These are phyloP conservation scores for Lasioglossum vierecki DNA, from an alignment of 2,888 invertebrate genomes.

Conservation along the genomic window DNA sequence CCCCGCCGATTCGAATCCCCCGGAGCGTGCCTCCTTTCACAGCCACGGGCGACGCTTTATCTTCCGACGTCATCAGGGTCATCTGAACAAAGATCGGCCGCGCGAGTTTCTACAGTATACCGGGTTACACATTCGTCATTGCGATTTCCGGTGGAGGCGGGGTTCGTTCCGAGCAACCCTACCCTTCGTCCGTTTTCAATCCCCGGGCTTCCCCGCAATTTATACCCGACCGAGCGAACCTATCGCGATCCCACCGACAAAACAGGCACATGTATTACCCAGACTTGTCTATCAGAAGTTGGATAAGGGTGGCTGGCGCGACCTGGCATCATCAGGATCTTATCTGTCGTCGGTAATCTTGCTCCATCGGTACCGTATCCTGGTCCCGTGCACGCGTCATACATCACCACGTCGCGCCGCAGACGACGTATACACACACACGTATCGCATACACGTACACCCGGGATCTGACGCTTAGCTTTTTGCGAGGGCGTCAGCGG, in stretches of 20 bases:
- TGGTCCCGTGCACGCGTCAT: slow-evolving; percentile 51
- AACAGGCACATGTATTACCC: slow-evolving; percentile 52
- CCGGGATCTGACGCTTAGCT: slow-evolving; percentile 50
- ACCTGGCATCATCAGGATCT: slow-evolving; percentile 69
- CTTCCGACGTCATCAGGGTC: slow-evolving; percentile 3
- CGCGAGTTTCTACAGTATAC: background rate
- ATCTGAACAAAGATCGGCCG: background rate
- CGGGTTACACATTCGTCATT: slow-evolving; percentile 31
- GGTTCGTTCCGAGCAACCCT: background rate
- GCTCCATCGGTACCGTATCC: slow-evolving; percentile 46
- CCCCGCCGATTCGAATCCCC: slow-evolving; percentile 5
- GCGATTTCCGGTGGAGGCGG: background rate
- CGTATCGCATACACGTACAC: background rate
- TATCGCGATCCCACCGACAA: slow-evolving; percentile 37
- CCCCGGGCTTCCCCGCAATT: slow-evolving; percentile 15
- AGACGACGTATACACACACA: slow-evolving; percentile 4
- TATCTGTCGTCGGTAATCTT: slow-evolving; percentile 66
- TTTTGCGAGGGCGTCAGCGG: slow-evolving; percentile 32
- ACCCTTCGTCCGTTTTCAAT: slow-evolving; percentile 28
- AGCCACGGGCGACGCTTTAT: background rate
- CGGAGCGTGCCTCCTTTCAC: background rate
- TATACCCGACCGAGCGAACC: slow-evolving; percentile 26
- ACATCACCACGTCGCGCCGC: slow-evolving; percentile 51
- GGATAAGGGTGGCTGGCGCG: slow-evolving; percentile 49
- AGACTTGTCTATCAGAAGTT: slow-evolving; percentile 51